phyloP scores from a whole-genome alignment of 1,140 invertebrate genomes.

The Chlorops oryzae region DNA sequence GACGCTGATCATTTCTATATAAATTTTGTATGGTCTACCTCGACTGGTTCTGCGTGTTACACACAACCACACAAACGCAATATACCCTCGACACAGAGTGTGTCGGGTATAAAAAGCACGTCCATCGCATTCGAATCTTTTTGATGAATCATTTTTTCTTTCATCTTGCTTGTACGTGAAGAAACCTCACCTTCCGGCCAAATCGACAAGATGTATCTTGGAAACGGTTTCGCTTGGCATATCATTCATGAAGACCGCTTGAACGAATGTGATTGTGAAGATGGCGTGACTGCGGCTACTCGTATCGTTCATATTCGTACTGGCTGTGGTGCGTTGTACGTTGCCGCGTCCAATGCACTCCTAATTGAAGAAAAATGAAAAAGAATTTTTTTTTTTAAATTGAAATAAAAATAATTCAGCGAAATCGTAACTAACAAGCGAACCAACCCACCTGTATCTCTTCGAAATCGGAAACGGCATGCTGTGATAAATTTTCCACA shows the following conservation, averaged over 20 bases:
- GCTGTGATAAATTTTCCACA: conserved; percentile 82
- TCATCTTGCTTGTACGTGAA: no score
- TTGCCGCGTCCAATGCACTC: conserved; percentile 73
- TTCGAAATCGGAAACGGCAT: conserved; percentile 78
- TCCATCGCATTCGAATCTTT: no score
- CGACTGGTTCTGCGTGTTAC: no score
- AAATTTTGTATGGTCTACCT: no score
- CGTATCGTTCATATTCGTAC: conserved; percentile 81
- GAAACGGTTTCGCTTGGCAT: conserved; percentile 83
- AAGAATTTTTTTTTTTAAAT: not conserved
- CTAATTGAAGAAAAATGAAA: conserved; percentile 43
- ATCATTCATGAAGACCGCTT: conserved; percentile 73
- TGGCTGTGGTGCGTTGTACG: conserved; percentile 70
- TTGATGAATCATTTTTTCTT: no score
- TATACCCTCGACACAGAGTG: no score
- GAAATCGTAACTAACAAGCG: not conserved
- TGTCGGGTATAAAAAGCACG: no score
- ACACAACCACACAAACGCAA: no score
- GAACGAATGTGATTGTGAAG: conserved; percentile 87
- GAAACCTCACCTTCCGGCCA: conserved; percentile 72
- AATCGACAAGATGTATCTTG: conserved; percentile 82
- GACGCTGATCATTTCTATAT: no score
- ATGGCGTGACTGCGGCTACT: conserved; percentile 93
- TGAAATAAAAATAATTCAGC: not conserved
- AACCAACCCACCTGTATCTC: conserved; percentile 66